Evolutionary conservation across 2,797 vertebrate genomes (phyloP), one percentile per base, ranked within the genome.

Genomic region (Amblyraja radiata): DNA sequence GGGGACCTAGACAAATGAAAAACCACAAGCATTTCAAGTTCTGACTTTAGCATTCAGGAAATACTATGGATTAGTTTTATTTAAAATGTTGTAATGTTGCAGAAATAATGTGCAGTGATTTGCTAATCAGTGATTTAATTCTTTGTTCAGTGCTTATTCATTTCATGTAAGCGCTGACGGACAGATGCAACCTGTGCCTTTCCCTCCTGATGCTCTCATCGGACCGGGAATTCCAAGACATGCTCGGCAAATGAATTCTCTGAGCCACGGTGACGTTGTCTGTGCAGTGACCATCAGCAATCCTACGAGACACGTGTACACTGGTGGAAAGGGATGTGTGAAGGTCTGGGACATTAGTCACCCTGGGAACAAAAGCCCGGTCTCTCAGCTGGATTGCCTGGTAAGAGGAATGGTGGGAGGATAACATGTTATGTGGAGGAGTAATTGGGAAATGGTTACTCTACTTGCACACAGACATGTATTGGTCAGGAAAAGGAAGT

Each of bases 381-480:
- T 99, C 94, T 98, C 98, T 94, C 98, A 99, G 95, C 96, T 99
- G 54, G 98, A 98, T 96, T 99, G 98, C 94, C 96, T 99, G 97
- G 98, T 99, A 95, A 96, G 97, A n/a, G 76, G 39, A 76, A 36
- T 90, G 71, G 23, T 6, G 2, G 25, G 71, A 74, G 36, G 73
- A 92, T 58, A 92, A 92, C 25, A 54, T 76, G 28, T 18, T 13
- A 73, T 36, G 36, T 92, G 23, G 23, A 16, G 13, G 13, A 74
- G 39, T 23, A 54, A 92, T 92, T 92, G 23, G 11, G 36, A 39
- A 76, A 76, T 54, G 39, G 13, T 23, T 54, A 8, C 39, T 54
- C 74, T 2, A 0, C 39, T 74, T 46, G 23, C 18, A 74, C 25
- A 54, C 5, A 54, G 46, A 92, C 36, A 71, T 28, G 16, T 74